Conservation (phyloP, 2,797 vertebrate genomes). For the Crenuchus spilurus region DNA sequence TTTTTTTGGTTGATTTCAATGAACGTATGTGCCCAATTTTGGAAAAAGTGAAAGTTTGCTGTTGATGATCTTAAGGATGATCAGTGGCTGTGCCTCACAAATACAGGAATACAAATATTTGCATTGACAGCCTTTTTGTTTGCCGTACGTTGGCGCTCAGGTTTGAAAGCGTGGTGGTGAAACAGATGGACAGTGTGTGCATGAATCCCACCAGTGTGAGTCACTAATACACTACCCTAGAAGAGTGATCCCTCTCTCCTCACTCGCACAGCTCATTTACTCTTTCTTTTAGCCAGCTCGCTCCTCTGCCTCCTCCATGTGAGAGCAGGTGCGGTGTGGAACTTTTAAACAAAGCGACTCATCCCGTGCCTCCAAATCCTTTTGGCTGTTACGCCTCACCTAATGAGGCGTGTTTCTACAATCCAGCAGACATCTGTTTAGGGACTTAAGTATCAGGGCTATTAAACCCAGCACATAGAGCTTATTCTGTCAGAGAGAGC, state of each 20-base stretch:
- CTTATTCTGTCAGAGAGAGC: slow-evolving; percentile 22
- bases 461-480: slow-evolving; percentile 39
- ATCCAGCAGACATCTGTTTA: slow-evolving; percentile 49
- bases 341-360: slow-evolving; percentile 35
- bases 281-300: neutral
- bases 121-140: neutral
- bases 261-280: neutral
- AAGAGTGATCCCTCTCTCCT: neutral
- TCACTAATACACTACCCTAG: slow-evolving; percentile 24
- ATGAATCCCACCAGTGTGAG: slow-evolving; percentile 14
- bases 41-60: too few species aligned
- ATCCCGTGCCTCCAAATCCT: slow-evolving; percentile 12
- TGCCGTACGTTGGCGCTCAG: neutral
- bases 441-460: slow-evolving; percentile 43
- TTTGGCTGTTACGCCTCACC: slow-evolving; percentile 26
- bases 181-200: slow-evolving; percentile 32
- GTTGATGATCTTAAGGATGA: too few species aligned
- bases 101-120: neutral
- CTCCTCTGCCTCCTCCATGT: neutral
- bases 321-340: neutral
- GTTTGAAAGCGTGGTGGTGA: slow-evolving; percentile 14
- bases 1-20: too few species aligned
- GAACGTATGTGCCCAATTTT: too few species aligned
- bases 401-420: slow-evolving; percentile 42
- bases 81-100: neutral